Evolutionary conservation across 2,888 invertebrate genomes (phyloP).

Genomic region (Cheilosia grossa): DNA sequence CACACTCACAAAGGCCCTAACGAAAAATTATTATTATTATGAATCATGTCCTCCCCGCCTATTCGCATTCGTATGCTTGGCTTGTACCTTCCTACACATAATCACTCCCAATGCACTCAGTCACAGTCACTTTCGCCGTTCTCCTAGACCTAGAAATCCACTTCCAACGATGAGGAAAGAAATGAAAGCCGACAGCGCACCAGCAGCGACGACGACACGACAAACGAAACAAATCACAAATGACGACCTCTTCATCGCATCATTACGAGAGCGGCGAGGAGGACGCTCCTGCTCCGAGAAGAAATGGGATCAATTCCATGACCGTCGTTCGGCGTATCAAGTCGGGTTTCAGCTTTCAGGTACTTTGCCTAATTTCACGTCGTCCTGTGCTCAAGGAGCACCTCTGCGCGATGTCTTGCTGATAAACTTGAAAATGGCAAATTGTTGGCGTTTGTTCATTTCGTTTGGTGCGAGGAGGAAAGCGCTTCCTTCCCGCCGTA

Average conservation of each 20-base stretch:
- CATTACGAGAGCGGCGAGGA: constrained; percentile 39
- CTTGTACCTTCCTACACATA: constrained; percentile 15
- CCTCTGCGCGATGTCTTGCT: constrained; percentile 17
- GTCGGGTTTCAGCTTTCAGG: constrained; percentile 45
- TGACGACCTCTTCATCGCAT: constrained; percentile 64
- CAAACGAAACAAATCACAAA: constrained; percentile 71
- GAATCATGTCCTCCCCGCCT: constrained; percentile 52
- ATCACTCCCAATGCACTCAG: constrained; percentile 57
- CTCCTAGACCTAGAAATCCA: constrained; percentile 74
- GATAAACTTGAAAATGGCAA: constrained; percentile 54
- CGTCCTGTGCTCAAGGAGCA: background rate
- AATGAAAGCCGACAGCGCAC: constrained; percentile 52
- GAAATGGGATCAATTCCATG: constrained; percentile 64
- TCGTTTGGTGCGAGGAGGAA: constrained; percentile 30
- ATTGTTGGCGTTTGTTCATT: constrained; percentile 55
- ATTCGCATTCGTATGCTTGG: background rate
- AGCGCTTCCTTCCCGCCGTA: constrained; percentile 42
- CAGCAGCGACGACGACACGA: constrained; percentile 19
- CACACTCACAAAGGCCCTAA: constrained; percentile 34
- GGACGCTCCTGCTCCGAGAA: constrained; percentile 1
- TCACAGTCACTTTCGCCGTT: constrained; percentile 59
- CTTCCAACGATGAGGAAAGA: constrained; percentile 66
- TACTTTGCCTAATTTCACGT: constrained; percentile 49
- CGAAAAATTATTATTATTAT: constrained; percentile 67
- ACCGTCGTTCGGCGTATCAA: constrained; percentile 28